Evolutionary conservation across 1,140 invertebrate genomes (phyloP).

Genomic region (Drosophila biarmipes): DNA sequence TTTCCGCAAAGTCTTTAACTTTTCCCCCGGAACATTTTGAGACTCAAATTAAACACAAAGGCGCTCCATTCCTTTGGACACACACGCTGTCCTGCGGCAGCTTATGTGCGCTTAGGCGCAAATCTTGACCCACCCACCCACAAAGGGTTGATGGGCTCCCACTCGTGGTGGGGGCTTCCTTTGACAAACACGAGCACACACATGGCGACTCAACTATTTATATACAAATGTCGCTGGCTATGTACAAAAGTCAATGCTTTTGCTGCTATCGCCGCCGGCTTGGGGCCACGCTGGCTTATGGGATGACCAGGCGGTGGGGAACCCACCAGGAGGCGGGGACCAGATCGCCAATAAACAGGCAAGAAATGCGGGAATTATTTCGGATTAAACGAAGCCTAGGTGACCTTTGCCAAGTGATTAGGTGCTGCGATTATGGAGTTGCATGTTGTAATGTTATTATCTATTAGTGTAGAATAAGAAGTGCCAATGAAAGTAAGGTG

Average conservation of each 20-base stretch:
- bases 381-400: constrained; percentile 27
- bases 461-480: too few relatives aligned
- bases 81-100: constrained; percentile 70
- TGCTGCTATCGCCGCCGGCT: constrained; percentile 44
- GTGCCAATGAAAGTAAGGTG: too few relatives aligned
- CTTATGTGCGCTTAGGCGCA: constrained; percentile 79
- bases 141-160: constrained; percentile 41
- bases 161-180: constrained; percentile 53
- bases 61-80: constrained; percentile 37
- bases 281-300: constrained; percentile 30
- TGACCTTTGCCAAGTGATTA: background rate
- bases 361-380: constrained; percentile 17
- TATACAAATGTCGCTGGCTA: constrained; percentile 80
- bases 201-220: constrained; percentile 61
- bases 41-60: constrained; percentile 71
- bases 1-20: constrained; percentile 62
- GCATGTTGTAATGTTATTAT: too few relatives aligned
- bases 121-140: constrained; percentile 69
- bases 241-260: constrained; percentile 81
- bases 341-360: constrained; percentile 29
- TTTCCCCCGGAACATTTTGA: constrained; percentile 41
- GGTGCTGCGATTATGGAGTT: background rate
- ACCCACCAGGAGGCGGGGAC: background rate
- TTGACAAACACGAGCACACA: constrained; percentile 52
- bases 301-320: background rate